A percentile compares a stretch with the other conserved stretches of the same genome.
phyloP scores from a whole-genome alignment of 2,113 vertebrate species.

The Boleophthalmus pectinirostris region DNA sequence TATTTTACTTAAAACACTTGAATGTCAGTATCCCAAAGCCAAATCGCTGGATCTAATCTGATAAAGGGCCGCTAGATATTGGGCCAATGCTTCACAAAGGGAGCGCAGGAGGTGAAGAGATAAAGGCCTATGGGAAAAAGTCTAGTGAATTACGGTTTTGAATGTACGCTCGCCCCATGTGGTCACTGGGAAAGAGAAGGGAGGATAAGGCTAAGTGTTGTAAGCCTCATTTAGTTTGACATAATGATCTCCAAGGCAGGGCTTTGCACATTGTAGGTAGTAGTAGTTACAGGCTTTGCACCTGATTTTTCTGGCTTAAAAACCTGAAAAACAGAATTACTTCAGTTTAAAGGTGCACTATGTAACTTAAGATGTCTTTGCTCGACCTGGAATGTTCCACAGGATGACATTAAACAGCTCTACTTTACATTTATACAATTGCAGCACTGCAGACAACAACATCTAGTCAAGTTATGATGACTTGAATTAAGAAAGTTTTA shows the following conservation, averaged over 20 bases:
- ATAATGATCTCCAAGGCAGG: neutral
- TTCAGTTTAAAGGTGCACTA: no score
- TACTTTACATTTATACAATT: no score
- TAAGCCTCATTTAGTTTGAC: constrained; percentile 1
- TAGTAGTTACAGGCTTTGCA: neutral
- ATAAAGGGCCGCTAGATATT: constrained; percentile 23
- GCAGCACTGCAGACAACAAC: no score
- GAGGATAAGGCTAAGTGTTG: neutral
- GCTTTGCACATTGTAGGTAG: neutral
- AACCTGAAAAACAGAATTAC: no score
- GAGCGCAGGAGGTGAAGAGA: neutral
- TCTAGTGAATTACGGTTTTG: neutral
- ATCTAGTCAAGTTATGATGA: no score
- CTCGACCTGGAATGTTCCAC: no score
- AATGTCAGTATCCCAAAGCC: constrained; percentile 44
- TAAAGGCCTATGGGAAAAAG: neutral
- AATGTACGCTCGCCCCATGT: neutral
- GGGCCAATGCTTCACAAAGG: neutral
- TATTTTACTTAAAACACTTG: constrained; percentile 43
- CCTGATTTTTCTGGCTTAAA: no score
- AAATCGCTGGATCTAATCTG: constrained; percentile 53
- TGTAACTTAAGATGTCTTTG: no score
- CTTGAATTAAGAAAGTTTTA: no score
- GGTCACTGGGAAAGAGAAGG: neutral
- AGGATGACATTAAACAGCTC: no score